Conservation (phyloP, 2,113 vertebrate species). For the Phylloscopus whistleri region DNA sequence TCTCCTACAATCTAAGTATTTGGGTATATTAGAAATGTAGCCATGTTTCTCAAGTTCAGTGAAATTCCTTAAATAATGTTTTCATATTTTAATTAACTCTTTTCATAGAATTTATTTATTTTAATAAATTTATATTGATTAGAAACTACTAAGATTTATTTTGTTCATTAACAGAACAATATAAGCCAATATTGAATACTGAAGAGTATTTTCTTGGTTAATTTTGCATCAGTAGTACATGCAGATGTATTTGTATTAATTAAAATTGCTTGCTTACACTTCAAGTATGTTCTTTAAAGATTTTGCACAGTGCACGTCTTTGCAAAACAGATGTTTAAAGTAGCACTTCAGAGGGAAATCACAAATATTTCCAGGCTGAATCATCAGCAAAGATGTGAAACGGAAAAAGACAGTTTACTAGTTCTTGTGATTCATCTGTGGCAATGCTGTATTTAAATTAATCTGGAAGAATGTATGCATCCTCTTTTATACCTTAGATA, state of each 20-base stretch:
- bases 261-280: not conserved
- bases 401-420: not conserved
- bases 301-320: not conserved
- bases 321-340: not conserved
- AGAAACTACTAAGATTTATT: not conserved
- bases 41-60: not conserved
- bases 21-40: not conserved
- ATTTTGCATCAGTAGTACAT: not conserved
- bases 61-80: not conserved
- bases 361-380: not conserved
- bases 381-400: not conserved
- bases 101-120: not conserved
- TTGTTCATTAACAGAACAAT: not conserved
- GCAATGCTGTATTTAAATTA: not conserved
- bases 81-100: not conserved
- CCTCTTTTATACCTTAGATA: not conserved
- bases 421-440: not conserved
- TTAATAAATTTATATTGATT: not conserved
- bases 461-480: not conserved
- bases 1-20: not conserved
- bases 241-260: not conserved
- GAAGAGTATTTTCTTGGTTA: not conserved
- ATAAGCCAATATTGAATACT: not conserved
- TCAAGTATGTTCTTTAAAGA: not conserved
- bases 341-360: not conserved